Conservation (phyloP, 2,113 vertebrate species). For the Trachemys scripta region DNA sequence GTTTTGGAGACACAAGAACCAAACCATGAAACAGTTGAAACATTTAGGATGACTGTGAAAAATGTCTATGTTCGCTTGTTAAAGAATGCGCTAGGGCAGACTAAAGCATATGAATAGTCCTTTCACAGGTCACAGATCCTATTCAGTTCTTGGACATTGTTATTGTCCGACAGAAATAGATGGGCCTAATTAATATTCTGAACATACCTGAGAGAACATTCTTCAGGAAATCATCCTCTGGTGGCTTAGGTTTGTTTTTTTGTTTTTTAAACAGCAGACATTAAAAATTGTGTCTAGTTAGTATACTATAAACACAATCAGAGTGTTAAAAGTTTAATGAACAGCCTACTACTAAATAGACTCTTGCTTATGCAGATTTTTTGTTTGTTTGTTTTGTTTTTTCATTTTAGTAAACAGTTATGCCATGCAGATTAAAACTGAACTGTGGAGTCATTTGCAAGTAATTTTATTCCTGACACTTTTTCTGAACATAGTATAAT, state of each 20-base stretch:
- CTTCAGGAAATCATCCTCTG: conserved; percentile 90
- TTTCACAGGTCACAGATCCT: conserved; percentile 98
- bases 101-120: conserved; percentile 93
- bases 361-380: conserved; percentile 67
- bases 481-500: conserved; percentile 66
- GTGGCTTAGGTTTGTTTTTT: conserved; percentile 71
- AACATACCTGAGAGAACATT: conserved; percentile 93
- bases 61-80: conserved; percentile 91
- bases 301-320: conserved; percentile 64
- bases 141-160: conserved; percentile 94
- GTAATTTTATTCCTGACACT: conserved; percentile 76
- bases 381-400: background rate
- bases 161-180: conserved; percentile 95
- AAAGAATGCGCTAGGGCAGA: conserved; percentile 91
- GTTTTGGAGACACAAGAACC: conserved; percentile 83
- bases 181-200: conserved; percentile 99
- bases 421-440: conserved; percentile 73
- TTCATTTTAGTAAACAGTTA: conserved; percentile 62
- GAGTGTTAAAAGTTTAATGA: conserved; percentile 73
- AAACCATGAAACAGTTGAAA: conserved; percentile 88
- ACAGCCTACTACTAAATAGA: conserved; percentile 49
- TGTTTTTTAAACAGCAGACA: conserved; percentile 61
- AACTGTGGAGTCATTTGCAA: conserved; percentile 67
- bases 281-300: conserved; percentile 70
- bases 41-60: conserved; percentile 92